Evolutionary conservation across 1,140 invertebrate genomes (phyloP).

Genomic region (Drosophila pruinosa): DNA sequence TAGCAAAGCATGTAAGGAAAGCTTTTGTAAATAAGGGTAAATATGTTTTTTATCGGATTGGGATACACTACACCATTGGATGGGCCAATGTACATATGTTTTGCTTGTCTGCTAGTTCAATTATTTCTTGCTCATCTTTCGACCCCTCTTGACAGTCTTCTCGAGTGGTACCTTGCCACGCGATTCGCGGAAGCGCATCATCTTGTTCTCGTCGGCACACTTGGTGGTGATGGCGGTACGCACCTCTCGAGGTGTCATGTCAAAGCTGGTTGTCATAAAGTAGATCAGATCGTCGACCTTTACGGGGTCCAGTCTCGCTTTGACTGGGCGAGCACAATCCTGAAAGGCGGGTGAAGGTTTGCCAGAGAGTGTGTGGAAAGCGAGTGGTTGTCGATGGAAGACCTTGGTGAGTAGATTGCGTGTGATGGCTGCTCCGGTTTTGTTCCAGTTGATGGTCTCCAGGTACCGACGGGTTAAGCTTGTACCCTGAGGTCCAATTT

Average conservation of each 20-base stretch:
- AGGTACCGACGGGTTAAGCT: slow-evolving; percentile 48
- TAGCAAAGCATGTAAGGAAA: background rate
- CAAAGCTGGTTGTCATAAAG: slow-evolving; percentile 64
- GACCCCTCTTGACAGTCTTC: background rate
- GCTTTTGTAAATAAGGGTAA: background rate
- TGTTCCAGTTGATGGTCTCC: slow-evolving; percentile 71
- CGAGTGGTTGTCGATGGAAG: slow-evolving; percentile 73
- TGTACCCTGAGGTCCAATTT: slow-evolving; percentile 78
- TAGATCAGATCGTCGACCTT: slow-evolving; percentile 82
- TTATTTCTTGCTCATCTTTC: background rate
- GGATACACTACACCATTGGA: slow-evolving; percentile 11
- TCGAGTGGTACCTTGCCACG: too few relatives aligned
- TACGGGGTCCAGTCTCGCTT: slow-evolving; percentile 69
- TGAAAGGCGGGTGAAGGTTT: slow-evolving; percentile 82
- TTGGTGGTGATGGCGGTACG: slow-evolving; percentile 84
- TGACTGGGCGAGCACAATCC: slow-evolving; percentile 65
- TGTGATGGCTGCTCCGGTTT: slow-evolving; percentile 73
- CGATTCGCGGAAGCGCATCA: slow-evolving; percentile 65
- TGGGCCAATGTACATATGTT: background rate
- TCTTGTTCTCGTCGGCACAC: slow-evolving; percentile 86
- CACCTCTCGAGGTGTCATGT: slow-evolving; percentile 72
- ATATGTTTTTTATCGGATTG: background rate
- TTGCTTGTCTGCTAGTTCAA: too few relatives aligned
- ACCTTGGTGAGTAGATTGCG: slow-evolving; percentile 79
- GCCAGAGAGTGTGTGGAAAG: slow-evolving; percentile 81